phyloP scores from a whole-genome alignment of 2,797 vertebrate genomes.

The Hemibagrus guttatus region DNA sequence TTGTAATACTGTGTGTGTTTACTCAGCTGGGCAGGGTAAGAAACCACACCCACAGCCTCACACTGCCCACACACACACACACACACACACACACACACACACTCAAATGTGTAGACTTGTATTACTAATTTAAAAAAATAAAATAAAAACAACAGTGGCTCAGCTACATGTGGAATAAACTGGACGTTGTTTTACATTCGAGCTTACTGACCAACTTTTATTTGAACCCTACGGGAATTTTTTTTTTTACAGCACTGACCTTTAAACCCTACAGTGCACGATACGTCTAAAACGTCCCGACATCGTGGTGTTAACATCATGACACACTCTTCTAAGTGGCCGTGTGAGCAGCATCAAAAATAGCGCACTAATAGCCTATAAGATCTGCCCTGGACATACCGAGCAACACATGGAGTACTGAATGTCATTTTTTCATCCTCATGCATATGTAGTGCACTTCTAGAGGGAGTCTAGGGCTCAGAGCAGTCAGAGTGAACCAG shows the following conservation, averaged over 20 bases:
- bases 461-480: not conserved
- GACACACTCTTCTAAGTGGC: too few species aligned
- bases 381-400: too few species aligned
- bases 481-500: too few species aligned
- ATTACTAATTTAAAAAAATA: not conserved
- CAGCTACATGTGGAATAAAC: not conserved
- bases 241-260: too few species aligned
- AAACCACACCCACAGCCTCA: not conserved
- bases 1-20: constrained; percentile 9
- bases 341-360: too few species aligned
- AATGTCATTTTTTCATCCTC: not conserved
- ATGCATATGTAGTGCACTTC: not conserved
- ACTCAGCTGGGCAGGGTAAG: not conserved
- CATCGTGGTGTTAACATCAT: too few species aligned
- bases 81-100: not conserved
- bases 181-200: not conserved
- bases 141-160: not conserved
- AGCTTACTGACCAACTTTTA: too few species aligned
- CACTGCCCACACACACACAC: not conserved
- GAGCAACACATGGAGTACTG: too few species aligned
- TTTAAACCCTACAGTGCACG: too few species aligned
- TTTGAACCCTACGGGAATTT: too few species aligned
- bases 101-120: not conserved
- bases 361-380: too few species aligned
- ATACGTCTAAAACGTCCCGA: too few species aligned